A percentile compares a stretch with the other conserved stretches of the same genome.
Evolutionary conservation across 2,113 vertebrate genomes (phyloP).

Genomic region (Kryptolebias marmoratus): DNA sequence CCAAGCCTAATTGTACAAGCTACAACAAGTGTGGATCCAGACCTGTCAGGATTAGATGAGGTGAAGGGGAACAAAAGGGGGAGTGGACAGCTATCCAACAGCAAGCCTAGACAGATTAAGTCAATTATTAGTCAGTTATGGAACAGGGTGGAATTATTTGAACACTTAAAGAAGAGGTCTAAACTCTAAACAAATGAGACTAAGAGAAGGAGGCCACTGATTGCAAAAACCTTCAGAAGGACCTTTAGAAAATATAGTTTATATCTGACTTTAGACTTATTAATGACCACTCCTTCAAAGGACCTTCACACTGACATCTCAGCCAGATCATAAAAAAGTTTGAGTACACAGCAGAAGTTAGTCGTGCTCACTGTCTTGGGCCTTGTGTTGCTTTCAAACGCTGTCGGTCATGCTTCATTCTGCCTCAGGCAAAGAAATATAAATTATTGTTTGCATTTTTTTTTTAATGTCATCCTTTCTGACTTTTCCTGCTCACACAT

Average conservation of each 20-base stretch:
- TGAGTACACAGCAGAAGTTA: slow-evolving; percentile 21
- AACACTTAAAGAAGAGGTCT: neutral
- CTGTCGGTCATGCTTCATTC: slow-evolving; percentile 14
- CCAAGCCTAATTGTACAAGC: slow-evolving; percentile 7
- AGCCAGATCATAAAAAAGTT: slow-evolving; percentile 50
- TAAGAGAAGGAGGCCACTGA: neutral
- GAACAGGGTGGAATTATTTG: neutral
- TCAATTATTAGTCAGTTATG: neutral
- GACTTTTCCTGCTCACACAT: slow-evolving; percentile 17
- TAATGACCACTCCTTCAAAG: slow-evolving; percentile 46
- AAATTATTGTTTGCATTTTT: neutral
- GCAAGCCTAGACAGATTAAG: neutral
- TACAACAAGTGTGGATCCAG: neutral
- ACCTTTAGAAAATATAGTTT: neutral
- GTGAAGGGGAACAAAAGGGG: neutral
- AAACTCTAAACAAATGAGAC: neutral
- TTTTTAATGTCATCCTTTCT: slow-evolving; percentile 12
- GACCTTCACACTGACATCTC: slow-evolving; percentile 45
- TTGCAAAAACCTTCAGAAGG: neutral
- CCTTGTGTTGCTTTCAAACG: slow-evolving; percentile 2
- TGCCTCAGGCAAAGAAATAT: neutral
- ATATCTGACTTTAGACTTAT: slow-evolving; percentile 7
- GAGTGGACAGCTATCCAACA: neutral
- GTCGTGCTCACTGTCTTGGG: slow-evolving; percentile 36
- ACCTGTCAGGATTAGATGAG: slow-evolving; percentile 10